Conservation (phyloP, 2,888 invertebrate genomes). For the Synergus itoensis region DNA sequence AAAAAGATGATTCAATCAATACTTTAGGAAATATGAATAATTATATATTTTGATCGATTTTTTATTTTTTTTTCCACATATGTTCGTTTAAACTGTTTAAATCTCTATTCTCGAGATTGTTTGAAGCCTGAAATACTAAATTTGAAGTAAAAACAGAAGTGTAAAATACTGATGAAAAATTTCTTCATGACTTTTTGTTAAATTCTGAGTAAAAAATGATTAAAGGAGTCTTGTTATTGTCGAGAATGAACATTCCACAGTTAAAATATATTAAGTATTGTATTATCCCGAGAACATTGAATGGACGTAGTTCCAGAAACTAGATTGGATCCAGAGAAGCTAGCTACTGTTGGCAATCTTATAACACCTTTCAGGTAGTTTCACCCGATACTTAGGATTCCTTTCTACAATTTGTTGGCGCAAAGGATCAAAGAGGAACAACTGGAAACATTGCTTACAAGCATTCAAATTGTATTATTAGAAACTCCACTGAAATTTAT, state of each 20-base stretch:
- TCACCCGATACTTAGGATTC: constrained; percentile 60
- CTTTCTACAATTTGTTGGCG: constrained; percentile 41
- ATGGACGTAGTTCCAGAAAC: constrained; percentile 28
- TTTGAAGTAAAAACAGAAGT: too few relatives aligned
- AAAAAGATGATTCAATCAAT: too few relatives aligned
- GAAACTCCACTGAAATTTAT: background rate
- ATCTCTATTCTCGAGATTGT: too few relatives aligned
- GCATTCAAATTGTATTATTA: background rate
- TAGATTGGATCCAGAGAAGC: constrained; percentile 10
- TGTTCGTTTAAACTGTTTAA: too few relatives aligned
- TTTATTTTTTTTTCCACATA: too few relatives aligned
- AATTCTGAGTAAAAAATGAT: constrained; percentile 8
- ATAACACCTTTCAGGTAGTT: constrained; percentile 38
- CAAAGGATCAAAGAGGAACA: constrained; percentile 28
- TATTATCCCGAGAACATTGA: constrained; percentile 8
- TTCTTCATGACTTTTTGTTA: background rate
- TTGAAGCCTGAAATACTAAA: too few relatives aligned
- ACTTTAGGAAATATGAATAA: too few relatives aligned
- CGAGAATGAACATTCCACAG: constrained; percentile 15
- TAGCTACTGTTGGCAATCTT: background rate
- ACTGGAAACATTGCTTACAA: background rate
- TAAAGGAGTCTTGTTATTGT: constrained; percentile 27
- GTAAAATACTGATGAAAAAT: background rate
- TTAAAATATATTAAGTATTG: constrained; percentile 17
- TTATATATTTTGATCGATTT: too few relatives aligned